Percentiles rank a stretch among this genome's conserved stretches.
Evolutionary conservation across 2,797 vertebrate species (phyloP).

Genomic region (Rousettus madagascariensis): DNA sequence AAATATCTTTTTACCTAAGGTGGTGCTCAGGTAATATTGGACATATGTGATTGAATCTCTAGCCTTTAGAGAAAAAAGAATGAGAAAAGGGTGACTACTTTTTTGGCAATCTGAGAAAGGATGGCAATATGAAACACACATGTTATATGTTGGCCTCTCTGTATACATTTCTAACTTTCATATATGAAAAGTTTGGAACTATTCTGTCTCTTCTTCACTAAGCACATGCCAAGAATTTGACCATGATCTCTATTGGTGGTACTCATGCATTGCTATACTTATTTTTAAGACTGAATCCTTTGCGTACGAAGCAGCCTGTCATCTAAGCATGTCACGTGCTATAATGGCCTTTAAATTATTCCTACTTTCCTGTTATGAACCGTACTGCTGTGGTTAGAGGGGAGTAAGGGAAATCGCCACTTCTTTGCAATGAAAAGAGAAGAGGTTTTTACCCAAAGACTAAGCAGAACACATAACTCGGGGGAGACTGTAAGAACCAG

Average conservation of each 20-base stretch:
- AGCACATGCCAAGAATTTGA: not conserved
- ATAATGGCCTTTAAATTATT: not conserved
- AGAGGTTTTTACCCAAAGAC: not conserved
- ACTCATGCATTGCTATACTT: not conserved
- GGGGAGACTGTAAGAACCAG: not conserved
- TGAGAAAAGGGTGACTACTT: not conserved
- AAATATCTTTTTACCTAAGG: not conserved
- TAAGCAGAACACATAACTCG: not conserved
- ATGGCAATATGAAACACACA: not conserved
- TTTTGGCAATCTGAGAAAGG: not conserved
- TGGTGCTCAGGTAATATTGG: not conserved
- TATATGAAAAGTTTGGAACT: not conserved
- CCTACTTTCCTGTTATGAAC: not conserved
- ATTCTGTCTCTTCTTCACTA: not conserved
- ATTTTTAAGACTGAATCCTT: not conserved
- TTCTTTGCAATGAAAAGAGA: not conserved
- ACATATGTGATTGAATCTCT: not conserved
- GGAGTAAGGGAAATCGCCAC: not conserved
- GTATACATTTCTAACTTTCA: not conserved
- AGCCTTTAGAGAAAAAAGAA: not conserved
- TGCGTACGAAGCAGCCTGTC: not conserved
- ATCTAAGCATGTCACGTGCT: not conserved
- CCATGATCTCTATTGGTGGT: not conserved
- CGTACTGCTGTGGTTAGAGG: not conserved
- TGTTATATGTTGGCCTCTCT: not conserved